Percentiles rank a stretch among this genome's conserved stretches.
phyloP scores from a whole-genome alignment of 2,888 invertebrate species.

The Apodemia zela region DNA sequence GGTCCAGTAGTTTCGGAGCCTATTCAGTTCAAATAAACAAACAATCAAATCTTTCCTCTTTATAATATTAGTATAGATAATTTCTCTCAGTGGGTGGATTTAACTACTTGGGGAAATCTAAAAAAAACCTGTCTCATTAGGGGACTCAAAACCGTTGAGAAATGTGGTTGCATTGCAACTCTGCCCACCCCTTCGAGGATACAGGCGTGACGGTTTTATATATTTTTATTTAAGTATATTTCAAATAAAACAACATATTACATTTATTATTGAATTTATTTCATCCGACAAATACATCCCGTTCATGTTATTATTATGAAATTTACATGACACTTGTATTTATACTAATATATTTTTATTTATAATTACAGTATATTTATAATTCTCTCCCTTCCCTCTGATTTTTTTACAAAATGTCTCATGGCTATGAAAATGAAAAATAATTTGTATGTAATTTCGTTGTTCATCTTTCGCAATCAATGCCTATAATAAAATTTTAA shows the following conservation, averaged over 20 bases:
- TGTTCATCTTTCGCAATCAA: slow-evolving; percentile 9
- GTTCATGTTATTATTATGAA: slow-evolving; percentile 14
- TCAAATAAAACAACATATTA: slow-evolving; percentile 39
- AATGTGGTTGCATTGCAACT: no score
- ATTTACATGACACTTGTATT: slow-evolving; percentile 16
- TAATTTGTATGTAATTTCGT: slow-evolving; percentile 9
- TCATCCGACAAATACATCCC: slow-evolving; percentile 12
- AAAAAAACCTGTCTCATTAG: no score
- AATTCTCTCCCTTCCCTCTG: background rate
- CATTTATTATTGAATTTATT: slow-evolving; percentile 15
- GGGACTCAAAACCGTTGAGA: no score
- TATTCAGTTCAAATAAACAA: no score
- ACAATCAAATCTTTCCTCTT: no score
- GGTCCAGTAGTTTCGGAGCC: no score
- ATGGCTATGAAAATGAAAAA: slow-evolving; percentile 16
- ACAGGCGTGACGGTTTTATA: no score
- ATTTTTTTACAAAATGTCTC: slow-evolving; percentile 12
- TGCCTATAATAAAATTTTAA: slow-evolving; percentile 16
- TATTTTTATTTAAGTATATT: no score
- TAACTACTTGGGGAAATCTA: no score
- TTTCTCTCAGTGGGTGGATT: no score
- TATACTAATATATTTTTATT: slow-evolving; percentile 9
- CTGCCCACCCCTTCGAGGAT: no score
- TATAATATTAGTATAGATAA: no score
- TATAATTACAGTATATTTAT: slow-evolving; percentile 16